A percentile compares a stretch with the other conserved stretches of the same genome.
Evolutionary conservation across 2,888 invertebrate genomes (phyloP).

Genomic region (Cryptus armator): DNA sequence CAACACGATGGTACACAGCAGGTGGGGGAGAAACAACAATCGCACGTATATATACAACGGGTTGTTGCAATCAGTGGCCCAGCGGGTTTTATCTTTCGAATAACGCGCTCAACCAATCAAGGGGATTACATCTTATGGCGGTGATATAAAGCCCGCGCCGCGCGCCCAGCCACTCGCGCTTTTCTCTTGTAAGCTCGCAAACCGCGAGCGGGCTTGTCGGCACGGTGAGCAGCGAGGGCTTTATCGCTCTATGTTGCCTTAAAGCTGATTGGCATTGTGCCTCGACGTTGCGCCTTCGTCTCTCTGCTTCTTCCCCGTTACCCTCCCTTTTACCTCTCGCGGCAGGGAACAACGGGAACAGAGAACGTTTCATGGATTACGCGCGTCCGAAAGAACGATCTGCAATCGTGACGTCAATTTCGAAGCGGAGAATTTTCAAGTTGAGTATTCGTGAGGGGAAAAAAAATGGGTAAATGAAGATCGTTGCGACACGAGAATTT

Average conservation of each 20-base stretch:
- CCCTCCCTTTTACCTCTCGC: too few relatives aligned
- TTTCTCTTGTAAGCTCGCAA: slow-evolving; percentile 18
- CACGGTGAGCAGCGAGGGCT: slow-evolving; percentile 34
- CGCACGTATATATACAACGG: neutral
- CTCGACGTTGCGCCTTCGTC: slow-evolving; percentile 46
- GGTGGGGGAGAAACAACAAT: slow-evolving; percentile 4
- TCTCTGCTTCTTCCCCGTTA: neutral
- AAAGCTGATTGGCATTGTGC: slow-evolving; percentile 67
- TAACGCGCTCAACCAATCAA: slow-evolving; percentile 57
- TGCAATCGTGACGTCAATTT: slow-evolving; percentile 42
- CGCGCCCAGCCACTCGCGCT: slow-evolving; percentile 12
- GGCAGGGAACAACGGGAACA: neutral
- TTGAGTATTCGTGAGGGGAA: neutral
- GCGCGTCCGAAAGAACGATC: neutral
- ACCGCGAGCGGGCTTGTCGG: slow-evolving; percentile 24
- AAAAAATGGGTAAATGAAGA: neutral
- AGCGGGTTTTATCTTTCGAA: slow-evolving; percentile 43
- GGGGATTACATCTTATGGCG: slow-evolving; percentile 55
- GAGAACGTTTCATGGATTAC: slow-evolving; percentile 29
- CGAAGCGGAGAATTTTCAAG: neutral
- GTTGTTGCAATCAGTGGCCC: slow-evolving; percentile 42
- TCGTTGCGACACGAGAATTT: slow-evolving; percentile 12
- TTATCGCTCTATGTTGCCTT: slow-evolving; percentile 62
- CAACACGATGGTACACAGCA: neutral
- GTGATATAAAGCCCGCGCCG: slow-evolving; percentile 39